Base-by-base conservation (phyloP, 1,140 invertebrate genomes). In the Pomacea maculata region DNA sequence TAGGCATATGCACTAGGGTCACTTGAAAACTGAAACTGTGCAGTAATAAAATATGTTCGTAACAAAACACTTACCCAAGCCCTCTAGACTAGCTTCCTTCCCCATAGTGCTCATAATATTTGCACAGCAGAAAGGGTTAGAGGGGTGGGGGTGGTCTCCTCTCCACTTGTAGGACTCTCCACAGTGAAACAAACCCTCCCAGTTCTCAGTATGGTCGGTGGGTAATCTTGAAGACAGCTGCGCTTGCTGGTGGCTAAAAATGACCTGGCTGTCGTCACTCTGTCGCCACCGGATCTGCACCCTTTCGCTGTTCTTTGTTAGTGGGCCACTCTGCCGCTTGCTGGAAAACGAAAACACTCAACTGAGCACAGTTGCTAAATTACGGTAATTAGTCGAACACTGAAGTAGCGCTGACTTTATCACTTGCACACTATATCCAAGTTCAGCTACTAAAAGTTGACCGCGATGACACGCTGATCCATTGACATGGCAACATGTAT, bases 41-140 rank as follows among this genome's bases (percentile, higher is more conserved):
- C 57, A 11, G 15, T 61, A 61, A 61, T 61, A 61, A 61, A 61
- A 61, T 8, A 61, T 61, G 57, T 61, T 61, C 57, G 57, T 61
- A 11, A 61, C 57, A 61, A 67, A 55, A 70, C 19, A 79, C 82
- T 84, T 84, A 87, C 86, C 85, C 79, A 87, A 79, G 78, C 86
- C 86, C 80, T 87, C 86, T 70, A 87, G 79, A 68, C 86, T 87
- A 34, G 86, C 86, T 79, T 87, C 86, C 77, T 87, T 87, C 25
- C 86, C 86, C 86, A 87, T 87, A 64, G 80, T 85, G 77, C 65
- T 78, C 77, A 78, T 78, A 78, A 65, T 78, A 78, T 78, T 71
- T 0, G 52, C 34, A 70, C 77, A 78, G 5, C 67, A 71, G 77
- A n/a, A 67, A 10, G 65, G 25, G 54, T 45, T 15, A 71, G 54